These are phyloP conservation scores for Harpegnathos saltator DNA, from an alignment of 1,140 invertebrate species.

Conservation along the genomic window DNA sequence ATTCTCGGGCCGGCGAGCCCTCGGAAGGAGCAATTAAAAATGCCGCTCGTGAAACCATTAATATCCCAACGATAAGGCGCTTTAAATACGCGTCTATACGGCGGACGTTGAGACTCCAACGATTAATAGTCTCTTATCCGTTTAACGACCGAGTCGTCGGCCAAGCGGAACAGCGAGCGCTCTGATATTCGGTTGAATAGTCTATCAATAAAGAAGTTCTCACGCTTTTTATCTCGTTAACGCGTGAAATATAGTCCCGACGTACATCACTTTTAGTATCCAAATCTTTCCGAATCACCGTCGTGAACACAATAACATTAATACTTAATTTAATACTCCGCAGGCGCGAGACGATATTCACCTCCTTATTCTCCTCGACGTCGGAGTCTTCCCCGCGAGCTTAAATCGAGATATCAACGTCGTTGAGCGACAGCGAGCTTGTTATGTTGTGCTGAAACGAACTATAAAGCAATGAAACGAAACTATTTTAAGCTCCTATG, in stretches of 20 bases:
- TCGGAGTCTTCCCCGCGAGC: background rate
- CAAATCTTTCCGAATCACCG: conserved; percentile 15
- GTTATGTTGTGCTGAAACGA: too few relatives aligned
- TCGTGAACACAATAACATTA: background rate
- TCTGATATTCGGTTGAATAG: conserved; percentile 39
- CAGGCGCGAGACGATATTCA: background rate
- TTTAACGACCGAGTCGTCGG: conserved; percentile 33
- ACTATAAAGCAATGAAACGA: too few relatives aligned
- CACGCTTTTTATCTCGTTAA: background rate
- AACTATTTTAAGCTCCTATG: too few relatives aligned
- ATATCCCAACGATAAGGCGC: conserved; percentile 23
- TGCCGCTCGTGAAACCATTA: conserved; percentile 49
- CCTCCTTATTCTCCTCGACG: background rate
- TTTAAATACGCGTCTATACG: conserved; percentile 4
- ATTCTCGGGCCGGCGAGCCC: background rate
- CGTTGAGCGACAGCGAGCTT: too few relatives aligned
- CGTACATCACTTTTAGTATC: conserved; percentile 10
- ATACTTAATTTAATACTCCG: conserved; percentile 14
- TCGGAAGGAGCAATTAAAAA: conserved; percentile 62
- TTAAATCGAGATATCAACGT: background rate
- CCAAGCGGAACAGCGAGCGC: background rate
- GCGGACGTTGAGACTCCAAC: conserved; percentile 16
- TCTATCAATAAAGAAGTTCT: conserved; percentile 14
- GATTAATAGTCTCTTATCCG: conserved; percentile 60
- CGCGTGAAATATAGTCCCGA: conserved; percentile 1